Evolutionary conservation across 1,140 invertebrate genomes (phyloP), one percentile per base, ranked within the genome.

Genomic region (Reticulitermes speratus): DNA sequence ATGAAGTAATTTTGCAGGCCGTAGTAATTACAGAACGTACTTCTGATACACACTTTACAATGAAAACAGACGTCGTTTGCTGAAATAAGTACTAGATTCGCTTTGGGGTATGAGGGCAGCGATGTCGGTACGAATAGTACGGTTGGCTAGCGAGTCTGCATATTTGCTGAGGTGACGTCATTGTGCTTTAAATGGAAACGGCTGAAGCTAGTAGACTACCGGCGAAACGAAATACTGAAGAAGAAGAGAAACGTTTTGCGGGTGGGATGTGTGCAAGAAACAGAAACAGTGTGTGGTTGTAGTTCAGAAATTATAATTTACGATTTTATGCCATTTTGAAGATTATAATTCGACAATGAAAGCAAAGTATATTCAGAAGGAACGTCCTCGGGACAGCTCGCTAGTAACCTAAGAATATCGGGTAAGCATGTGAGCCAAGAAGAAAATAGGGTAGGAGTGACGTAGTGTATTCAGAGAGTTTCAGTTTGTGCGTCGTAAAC

Each of bases 151-250:
- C 85, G 85, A 82, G 38, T 65, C 85, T 59, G 45, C 85, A 85
- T 85, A 85, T n/a, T 85, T 85, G 85, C 85, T 85, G 19, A 59
- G 81, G 32, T 85, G 85, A 85, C 85, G 85, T 85, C 85, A 85
- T 85, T 85, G 55, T 12, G 30, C 85, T 85, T 69, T 85, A 85
- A 85, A 85, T 55, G 85, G 85, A 85, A 85, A 75, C 85, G 85
- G 65, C 65, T 81, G 85, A 85, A 85, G 85, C 85, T 55, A n/a
- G 75, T 23, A 38, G 55, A 45, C 1, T 32, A 48, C 85, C 83
- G 83, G 83, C 83, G 32, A 9, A 75, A 75, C 65, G 65, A 75
- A 75, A 75, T 3, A 32, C 0, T 32, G 32, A 52, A 32, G 23
- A 84, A 52, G 21, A 44, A 11, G 48, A 44, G 83, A 1, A 12